Evolutionary conservation across 2,888 invertebrate species (phyloP).

Genomic region (Lissonota sp.): DNA sequence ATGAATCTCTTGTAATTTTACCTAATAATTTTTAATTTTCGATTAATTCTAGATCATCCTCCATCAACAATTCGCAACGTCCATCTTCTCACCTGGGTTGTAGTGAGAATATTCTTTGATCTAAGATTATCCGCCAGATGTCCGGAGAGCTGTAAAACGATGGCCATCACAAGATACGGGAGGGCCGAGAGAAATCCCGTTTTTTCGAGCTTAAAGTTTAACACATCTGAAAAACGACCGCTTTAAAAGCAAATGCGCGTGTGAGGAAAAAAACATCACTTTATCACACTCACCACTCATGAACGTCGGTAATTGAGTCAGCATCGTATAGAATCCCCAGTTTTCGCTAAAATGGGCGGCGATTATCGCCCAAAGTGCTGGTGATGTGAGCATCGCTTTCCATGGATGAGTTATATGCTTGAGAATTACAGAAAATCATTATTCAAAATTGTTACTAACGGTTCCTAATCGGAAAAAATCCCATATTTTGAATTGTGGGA

Average conservation of each 20-base stretch:
- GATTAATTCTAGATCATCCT: no score
- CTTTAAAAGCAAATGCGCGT: not conserved
- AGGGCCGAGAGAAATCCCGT: constrained; percentile 94
- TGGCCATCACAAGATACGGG: constrained; percentile 95
- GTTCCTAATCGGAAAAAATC: no score
- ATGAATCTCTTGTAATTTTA: no score
- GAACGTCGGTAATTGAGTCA: constrained; percentile 93
- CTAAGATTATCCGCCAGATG: constrained; percentile 93
- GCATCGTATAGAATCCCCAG: constrained; percentile 95
- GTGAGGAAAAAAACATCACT: constrained; percentile 8
- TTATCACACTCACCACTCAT: constrained; percentile 88
- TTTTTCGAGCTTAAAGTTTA: constrained; percentile 90
- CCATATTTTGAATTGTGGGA: no score
- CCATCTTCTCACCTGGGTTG: constrained; percentile 87
- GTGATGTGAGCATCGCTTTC: constrained; percentile 90
- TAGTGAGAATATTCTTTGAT: constrained; percentile 87
- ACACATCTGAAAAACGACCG: constrained; percentile 86
- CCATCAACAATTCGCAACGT: no score
- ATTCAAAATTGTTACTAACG: not conserved
- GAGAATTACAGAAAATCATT: constrained; percentile 26
- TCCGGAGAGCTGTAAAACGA: constrained; percentile 92
- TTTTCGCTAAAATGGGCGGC: constrained; percentile 94
- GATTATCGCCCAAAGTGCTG: constrained; percentile 93
- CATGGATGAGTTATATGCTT: constrained; percentile 89
- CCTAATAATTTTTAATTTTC: no score